Evolutionary conservation across 2,888 invertebrate species (phyloP).

Genomic region (Eupithecia exiguata): DNA sequence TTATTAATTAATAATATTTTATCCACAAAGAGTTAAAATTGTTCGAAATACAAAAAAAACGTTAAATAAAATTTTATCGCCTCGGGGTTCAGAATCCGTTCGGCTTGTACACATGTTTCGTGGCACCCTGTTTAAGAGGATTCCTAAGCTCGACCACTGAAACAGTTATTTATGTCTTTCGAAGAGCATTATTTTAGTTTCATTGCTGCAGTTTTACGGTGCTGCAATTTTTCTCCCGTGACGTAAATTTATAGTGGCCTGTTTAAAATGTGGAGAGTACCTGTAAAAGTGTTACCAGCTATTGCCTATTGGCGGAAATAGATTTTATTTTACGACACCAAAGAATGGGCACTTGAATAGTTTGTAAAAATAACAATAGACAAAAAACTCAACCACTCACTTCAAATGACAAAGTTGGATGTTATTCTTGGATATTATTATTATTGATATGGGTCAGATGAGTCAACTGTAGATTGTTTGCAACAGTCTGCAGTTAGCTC

Average conservation of each 20-base stretch:
- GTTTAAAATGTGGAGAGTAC: conserved; percentile 30
- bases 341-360: conserved; percentile 9
- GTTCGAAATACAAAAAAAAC: no score
- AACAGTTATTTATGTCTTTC: conserved; percentile 47
- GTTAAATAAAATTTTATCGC: no score
- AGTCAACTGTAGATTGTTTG: no score
- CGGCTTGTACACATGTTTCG: no score
- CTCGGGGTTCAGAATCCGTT: no score
- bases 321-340: conserved; percentile 22
- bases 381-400: neutral
- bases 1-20: no score
- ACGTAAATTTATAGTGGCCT: conserved; percentile 35
- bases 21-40: no score
- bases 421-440: neutral
- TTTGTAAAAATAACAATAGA: conserved; percentile 8
- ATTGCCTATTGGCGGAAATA: conserved; percentile 32
- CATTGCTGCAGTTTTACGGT: conserved; percentile 43
- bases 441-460: no score
- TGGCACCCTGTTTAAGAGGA: conserved; percentile 10
- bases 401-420: neutral
- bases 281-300: conserved; percentile 24
- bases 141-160: conserved; percentile 29
- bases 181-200: conserved; percentile 46
- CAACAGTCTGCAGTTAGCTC: no score
- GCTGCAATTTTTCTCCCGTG: conserved; percentile 37